Percentiles rank a stretch among this genome's conserved stretches.
These are phyloP conservation scores for Aphyosemion australe DNA, from an alignment of 2,113 vertebrate genomes.

Conservation along the genomic window DNA sequence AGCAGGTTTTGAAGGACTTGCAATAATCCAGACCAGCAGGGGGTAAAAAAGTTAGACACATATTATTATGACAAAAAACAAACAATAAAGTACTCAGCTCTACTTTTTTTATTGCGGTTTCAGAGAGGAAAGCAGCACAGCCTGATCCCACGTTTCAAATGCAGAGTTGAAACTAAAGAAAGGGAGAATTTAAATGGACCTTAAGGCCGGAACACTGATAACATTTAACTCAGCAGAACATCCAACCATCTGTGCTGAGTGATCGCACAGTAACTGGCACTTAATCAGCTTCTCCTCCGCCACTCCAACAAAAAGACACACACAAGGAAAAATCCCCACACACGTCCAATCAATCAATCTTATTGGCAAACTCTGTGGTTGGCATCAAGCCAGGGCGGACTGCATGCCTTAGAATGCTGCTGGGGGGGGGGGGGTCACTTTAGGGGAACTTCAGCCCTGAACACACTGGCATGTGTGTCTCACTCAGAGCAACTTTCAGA, in stretches of 20 bases:
- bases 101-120: neutral
- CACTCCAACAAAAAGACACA: slow-evolving; percentile 49
- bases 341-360: slow-evolving; percentile 47
- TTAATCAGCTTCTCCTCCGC: slow-evolving; percentile 45
- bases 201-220: slow-evolving; percentile 37
- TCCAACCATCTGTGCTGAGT: slow-evolving; percentile 47
- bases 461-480: slow-evolving; percentile 27
- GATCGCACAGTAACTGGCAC: slow-evolving; percentile 50
- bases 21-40: slow-evolving; percentile 3
- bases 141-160: slow-evolving; percentile 32
- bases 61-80: slow-evolving; percentile 29
- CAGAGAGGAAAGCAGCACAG: neutral
- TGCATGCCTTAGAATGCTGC: slow-evolving; percentile 39
- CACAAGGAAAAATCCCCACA: slow-evolving; percentile 38
- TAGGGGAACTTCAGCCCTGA: slow-evolving; percentile 33
- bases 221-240: slow-evolving; percentile 53
- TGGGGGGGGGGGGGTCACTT: slow-evolving; percentile 30
- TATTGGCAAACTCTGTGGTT: slow-evolving; percentile 52
- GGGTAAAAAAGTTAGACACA: slow-evolving; percentile 23
- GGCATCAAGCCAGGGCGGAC: slow-evolving; percentile 45
- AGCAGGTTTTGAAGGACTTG: too few relatives aligned
- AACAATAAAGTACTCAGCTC: neutral
- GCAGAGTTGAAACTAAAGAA: slow-evolving; percentile 8
- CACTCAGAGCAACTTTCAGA: slow-evolving; percentile 17
- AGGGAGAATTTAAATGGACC: slow-evolving; percentile 13